Percentiles rank a stretch among this genome's conserved stretches.
These are phyloP conservation scores for Halocaridina rubra DNA, from an alignment of 2,888 invertebrate genomes.

Conservation along the genomic window DNA sequence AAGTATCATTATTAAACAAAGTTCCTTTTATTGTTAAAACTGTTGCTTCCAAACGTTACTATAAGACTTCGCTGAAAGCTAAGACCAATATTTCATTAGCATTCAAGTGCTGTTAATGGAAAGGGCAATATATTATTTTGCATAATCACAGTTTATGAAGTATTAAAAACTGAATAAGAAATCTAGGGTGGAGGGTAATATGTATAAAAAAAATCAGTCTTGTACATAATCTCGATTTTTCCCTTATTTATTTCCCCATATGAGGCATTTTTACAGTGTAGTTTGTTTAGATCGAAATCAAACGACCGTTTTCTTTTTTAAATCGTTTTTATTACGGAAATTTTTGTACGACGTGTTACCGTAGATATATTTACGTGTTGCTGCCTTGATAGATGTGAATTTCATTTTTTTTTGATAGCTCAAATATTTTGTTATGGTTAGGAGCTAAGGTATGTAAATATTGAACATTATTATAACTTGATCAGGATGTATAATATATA, in stretches of 20 bases:
- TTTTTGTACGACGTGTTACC: constrained; percentile 49
- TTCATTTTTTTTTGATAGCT: constrained; percentile 48
- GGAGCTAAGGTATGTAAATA: constrained; percentile 42
- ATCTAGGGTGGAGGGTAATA: constrained; percentile 19
- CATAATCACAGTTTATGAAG: no score
- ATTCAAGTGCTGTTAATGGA: no score
- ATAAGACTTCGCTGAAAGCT: no score
- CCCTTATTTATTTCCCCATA: background rate
- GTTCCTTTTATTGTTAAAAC: no score
- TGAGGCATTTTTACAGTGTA: constrained; percentile 13
- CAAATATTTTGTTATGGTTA: constrained; percentile 52
- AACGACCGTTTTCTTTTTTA: constrained; percentile 30
- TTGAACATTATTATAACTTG: constrained; percentile 26
- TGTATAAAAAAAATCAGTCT: background rate
- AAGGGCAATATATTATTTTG: no score
- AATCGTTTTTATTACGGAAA: constrained; percentile 47
- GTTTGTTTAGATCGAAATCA: background rate
- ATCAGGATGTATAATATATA: constrained; percentile 46
- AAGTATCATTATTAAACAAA: no score
- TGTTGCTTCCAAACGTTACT: no score
- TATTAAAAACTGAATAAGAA: no score
- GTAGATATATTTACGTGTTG: constrained; percentile 29
- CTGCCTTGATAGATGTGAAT: constrained; percentile 44
- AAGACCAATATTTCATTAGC: no score
- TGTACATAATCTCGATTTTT: constrained; percentile 40